Base-by-base conservation (phyloP, 2,888 invertebrate species). In the Rhagophthalmus giganteus region DNA sequence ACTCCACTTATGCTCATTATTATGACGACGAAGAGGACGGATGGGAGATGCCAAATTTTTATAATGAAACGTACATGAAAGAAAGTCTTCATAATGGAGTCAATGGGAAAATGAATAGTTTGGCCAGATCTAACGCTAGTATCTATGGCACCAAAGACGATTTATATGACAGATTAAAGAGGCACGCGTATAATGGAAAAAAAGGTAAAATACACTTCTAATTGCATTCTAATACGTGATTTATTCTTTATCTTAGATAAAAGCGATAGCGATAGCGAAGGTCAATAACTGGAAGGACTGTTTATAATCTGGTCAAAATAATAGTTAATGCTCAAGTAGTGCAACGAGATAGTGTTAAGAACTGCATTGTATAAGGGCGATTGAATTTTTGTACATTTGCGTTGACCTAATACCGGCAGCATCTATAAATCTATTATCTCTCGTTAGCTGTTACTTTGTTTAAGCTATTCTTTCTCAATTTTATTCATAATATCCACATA, bases 11-110 rank as follows among this genome's bases (percentile, higher is more conserved):
- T 74, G 94, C 94, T 2, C 94, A 94, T 72, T 94, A 94, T 73
- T 94, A 94, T 65, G 94, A 94, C 70, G 94, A 94, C 64, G 94
- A 94, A 70, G 94, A 94, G 74, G 94, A 94, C 66, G 94, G 94
- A 33, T 94, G 94, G 94, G 94, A 94, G 72, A 94, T 94, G 94
- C 94, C 94, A 0, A 94, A 94, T 75, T 94, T 94, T 75, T 94
- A 94, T 77, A 94, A 94, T 73, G 94, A 94, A 76, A 93, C 94
- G 1, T 94, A 94, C 70, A 93, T 94, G 93, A 94, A 94, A 77
- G 92, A 92, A 78, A 85, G 92, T 69, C 81, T 94, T 46, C 93
- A 93, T 74, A 91, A 88, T 64, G 87, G 88, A 12, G 85, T 87
- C 75, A 88, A 87, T 13, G 80, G 81, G 40, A 93, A 93, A 75